Conservation (phyloP, 2,113 vertebrate species). For the Sceloporus tristichus region DNA sequence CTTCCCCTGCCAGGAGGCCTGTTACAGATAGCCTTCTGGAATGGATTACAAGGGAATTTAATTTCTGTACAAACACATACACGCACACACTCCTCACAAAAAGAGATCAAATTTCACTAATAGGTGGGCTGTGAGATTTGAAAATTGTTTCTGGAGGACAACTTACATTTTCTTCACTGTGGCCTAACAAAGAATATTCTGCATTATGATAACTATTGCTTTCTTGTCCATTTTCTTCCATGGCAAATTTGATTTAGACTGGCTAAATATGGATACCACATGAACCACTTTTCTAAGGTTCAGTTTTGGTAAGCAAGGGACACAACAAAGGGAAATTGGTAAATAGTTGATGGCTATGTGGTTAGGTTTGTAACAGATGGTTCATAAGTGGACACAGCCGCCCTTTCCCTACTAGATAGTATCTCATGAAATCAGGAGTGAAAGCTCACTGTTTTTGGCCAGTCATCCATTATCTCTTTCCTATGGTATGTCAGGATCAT, state of each 20-base stretch:
- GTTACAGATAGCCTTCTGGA: constrained; percentile 53
- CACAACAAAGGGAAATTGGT: constrained; percentile 3
- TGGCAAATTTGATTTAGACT: neutral
- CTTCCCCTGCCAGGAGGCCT: constrained; percentile 12
- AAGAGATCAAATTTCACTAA: neutral
- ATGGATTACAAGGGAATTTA: constrained; percentile 51
- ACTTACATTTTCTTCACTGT: neutral
- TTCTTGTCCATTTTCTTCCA: constrained; percentile 29
- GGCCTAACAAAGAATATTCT: constrained; percentile 7
- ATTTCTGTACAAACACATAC: constrained; percentile 21
- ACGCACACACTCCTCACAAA: constrained; percentile 25
- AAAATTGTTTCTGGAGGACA: constrained; percentile 28
- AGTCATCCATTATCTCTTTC: constrained; percentile 18
- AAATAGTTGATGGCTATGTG: neutral
- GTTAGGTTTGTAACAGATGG: neutral
- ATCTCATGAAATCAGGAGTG: neutral
- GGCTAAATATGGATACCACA: neutral
- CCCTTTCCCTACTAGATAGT: neutral
- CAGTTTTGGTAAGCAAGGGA: neutral
- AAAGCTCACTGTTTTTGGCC: neutral
- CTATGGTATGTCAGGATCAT: neutral
- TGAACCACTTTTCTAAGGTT: neutral
- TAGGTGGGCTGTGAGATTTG: constrained; percentile 32
- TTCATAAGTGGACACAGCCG: neutral
- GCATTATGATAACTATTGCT: constrained; percentile 31